These are phyloP conservation scores for Fringilla coelebs DNA, from an alignment of 2,797 vertebrate species.

Conservation along the genomic window DNA sequence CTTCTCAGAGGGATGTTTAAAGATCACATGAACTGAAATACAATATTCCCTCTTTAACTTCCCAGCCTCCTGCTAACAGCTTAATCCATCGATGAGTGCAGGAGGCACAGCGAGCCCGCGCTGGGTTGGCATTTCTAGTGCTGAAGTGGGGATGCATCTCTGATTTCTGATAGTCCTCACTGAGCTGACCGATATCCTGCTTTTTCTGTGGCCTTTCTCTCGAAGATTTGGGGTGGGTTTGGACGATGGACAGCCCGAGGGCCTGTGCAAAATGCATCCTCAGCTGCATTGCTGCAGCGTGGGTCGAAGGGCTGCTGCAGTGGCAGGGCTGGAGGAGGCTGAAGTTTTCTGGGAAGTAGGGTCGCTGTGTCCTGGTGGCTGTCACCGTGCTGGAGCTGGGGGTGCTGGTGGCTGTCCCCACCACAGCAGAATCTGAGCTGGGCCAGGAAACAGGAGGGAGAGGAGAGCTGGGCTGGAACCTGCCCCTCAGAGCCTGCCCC, in stretches of 20 bases:
- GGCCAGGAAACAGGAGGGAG: not conserved
- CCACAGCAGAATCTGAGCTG: not conserved
- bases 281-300: constrained; percentile 23
- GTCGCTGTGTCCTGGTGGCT: not conserved
- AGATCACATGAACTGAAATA: constrained; percentile 28
- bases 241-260: not conserved
- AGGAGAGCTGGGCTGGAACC: not conserved
- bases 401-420: not conserved
- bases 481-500: not conserved
- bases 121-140: not conserved
- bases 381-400: not conserved
- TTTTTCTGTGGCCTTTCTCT: not conserved
- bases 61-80: constrained; percentile 39
- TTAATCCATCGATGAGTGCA: not conserved
- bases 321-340: not conserved
- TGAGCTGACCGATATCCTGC: not conserved
- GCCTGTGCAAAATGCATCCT: not conserved
- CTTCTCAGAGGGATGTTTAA: not conserved
- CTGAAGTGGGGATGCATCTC: not conserved
- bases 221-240: not conserved
- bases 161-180: not conserved
- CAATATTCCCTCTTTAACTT: constrained; percentile 44
- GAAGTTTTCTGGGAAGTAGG: not conserved
- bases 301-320: not conserved
- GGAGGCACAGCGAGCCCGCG: not conserved